These are phyloP conservation scores for Antitype chi DNA, from an alignment of 2,888 invertebrate genomes.

Conservation along the genomic window DNA sequence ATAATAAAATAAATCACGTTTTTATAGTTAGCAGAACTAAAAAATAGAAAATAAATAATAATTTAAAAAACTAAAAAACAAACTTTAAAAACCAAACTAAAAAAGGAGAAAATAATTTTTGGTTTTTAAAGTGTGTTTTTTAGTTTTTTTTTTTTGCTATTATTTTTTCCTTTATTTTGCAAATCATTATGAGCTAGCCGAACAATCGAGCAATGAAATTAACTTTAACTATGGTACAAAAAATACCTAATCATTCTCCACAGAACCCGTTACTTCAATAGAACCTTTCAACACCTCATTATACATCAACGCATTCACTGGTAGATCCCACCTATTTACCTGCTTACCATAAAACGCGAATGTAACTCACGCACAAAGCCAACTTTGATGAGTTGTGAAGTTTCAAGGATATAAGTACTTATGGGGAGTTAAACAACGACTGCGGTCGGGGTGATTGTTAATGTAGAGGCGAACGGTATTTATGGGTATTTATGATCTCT, in stretches of 20 bases:
- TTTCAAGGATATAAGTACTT: conserved; percentile 63
- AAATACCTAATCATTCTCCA: not conserved
- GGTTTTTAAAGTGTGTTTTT: too few relatives aligned
- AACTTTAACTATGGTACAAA: not conserved
- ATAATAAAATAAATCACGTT: too few relatives aligned
- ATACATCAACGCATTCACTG: conserved; percentile 17
- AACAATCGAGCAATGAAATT: not conserved
- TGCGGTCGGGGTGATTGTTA: conserved; percentile 22
- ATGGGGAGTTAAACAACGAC: conserved; percentile 47
- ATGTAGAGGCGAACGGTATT: not conserved
- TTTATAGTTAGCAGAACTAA: too few relatives aligned
- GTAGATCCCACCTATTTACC: conserved; percentile 62
- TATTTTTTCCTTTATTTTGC: not conserved
- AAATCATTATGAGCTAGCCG: not conserved
- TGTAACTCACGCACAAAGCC: conserved; percentile 62
- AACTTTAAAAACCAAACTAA: too few relatives aligned
- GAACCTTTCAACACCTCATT: conserved; percentile 20
- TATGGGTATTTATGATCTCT: conserved; percentile 21
- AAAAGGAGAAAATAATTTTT: too few relatives aligned
- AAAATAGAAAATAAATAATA: too few relatives aligned
- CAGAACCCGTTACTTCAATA: not conserved
- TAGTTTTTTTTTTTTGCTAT: too few relatives aligned
- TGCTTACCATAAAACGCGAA: conserved; percentile 71
- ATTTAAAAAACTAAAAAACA: too few relatives aligned
- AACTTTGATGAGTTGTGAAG: conserved; percentile 68